phyloP scores from a whole-genome alignment of 2,797 vertebrate species.

The Chelonia mydas region DNA sequence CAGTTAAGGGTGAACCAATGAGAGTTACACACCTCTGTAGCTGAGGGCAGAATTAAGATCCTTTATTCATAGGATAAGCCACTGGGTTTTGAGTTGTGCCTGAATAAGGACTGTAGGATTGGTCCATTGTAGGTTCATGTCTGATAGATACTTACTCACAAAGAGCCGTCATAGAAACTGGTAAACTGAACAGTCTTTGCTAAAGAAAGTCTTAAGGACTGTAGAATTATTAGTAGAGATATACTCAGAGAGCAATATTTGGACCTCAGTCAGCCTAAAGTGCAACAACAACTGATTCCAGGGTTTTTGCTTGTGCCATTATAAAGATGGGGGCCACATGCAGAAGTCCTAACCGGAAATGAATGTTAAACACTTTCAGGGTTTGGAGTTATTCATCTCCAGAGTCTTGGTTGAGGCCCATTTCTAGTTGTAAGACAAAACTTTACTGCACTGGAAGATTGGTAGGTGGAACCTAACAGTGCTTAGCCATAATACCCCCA shows the following conservation, averaged over 20 bases:
- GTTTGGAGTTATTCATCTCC: neutral
- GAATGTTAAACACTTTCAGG: conserved; percentile 47
- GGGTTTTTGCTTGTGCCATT: neutral
- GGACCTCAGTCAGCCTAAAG: neutral
- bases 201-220: neutral
- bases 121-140: neutral
- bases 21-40: neutral
- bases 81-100: neutral
- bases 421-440: conserved; percentile 17
- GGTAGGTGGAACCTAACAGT: neutral
- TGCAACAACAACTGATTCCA: conserved; percentile 36
- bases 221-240: neutral
- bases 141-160: conserved; percentile 19
- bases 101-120: neutral
- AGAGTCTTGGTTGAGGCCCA: neutral
- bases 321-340: neutral
- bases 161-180: conserved; percentile 9
- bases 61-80: neutral
- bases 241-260: conserved; percentile 23
- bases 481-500: neutral
- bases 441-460: neutral
- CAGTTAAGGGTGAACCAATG: neutral
- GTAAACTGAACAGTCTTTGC: conserved; percentile 52
- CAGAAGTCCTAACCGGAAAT: conserved; percentile 50
- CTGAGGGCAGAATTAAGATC: neutral